Conservation (phyloP, 2,797 vertebrate species). For the Melanotaenia parkinsoni region DNA sequence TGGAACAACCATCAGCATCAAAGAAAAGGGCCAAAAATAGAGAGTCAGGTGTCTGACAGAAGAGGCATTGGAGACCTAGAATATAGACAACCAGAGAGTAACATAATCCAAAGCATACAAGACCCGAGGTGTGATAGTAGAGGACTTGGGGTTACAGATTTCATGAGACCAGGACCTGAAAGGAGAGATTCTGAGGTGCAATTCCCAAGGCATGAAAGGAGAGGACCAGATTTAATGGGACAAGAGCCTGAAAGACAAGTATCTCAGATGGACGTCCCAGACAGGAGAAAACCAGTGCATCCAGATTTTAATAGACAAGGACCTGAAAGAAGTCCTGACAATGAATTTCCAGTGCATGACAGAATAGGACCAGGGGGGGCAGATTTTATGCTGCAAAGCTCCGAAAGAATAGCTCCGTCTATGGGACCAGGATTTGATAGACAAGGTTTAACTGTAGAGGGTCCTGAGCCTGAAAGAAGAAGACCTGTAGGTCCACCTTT, state of each 20-base stretch:
- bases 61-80: constrained; percentile 14
- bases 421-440: constrained; percentile 5
- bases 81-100: constrained; percentile 15
- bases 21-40: constrained; percentile 31
- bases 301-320: constrained; percentile 6
- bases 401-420: constrained; percentile 15
- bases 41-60: constrained; percentile 28
- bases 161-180: constrained; percentile 22
- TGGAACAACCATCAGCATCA: constrained; percentile 32
- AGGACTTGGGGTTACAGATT: constrained; percentile 14
- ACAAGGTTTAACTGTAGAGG: not conserved
- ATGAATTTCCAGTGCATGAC: not conserved
- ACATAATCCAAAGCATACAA: constrained; percentile 23
- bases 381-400: constrained; percentile 7
- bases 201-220: not conserved
- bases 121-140: constrained; percentile 28
- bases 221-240: constrained; percentile 9
- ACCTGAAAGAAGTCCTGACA: constrained; percentile 8
- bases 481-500: constrained; percentile 6
- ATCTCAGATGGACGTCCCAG: not conserved
- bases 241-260: constrained; percentile 16
- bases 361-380: constrained; percentile 20
- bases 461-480: constrained; percentile 1
- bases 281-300: constrained; percentile 1
- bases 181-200: constrained; percentile 3